Base-by-base conservation (phyloP, 2,113 vertebrate genomes). In the Synchiropus splendidus region DNA sequence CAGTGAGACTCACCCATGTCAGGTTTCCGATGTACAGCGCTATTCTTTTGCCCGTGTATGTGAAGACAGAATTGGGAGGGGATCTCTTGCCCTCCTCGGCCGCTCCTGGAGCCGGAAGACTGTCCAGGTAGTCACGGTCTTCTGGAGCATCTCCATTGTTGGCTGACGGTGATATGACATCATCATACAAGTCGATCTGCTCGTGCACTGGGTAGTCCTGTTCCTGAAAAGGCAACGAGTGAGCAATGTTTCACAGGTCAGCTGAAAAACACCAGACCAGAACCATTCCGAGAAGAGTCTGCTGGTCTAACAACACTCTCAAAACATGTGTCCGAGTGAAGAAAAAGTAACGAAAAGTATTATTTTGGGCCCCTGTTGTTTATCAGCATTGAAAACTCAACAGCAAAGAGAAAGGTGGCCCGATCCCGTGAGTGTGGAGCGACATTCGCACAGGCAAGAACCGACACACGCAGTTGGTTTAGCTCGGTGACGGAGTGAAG, bases 131-230 rank as follows among this genome's bases (percentile, higher is more conserved):
- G 73, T 98, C 94, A 0, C 92, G 86, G 67, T 99, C 93, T 71
- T 97, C 94, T 49, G 93, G 94, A 39, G 93, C 95, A 72, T 98
- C 94, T 13, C 95, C 95, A 81, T 99, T 99, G 84, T 98, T 98
- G 61, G 94, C 94, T 50, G 94, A 95, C 50, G 95, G 94, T 48
- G 94, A 97, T 74, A 97, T 92, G 55, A 99, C 95, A 64, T 99
- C 94, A 72, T 98, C 95, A 48, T 99, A 99, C 36, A 99, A 67
- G 81, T 99, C 95, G 67, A 99, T 97, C 63, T 94, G 92, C 54
- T 99, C 95, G 17, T 99, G 95, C 18, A 90, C 92, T 44, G 90
- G 89, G 73, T 99, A 99, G 72, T 98, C 94, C n/a, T 89, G 70
- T 78, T 97, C 95, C 95, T 99, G 67, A 77, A 6, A 74, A 16